Evolutionary conservation across 1,140 invertebrate species (phyloP).

Genomic region (Aphaenogaster ashmeadi): DNA sequence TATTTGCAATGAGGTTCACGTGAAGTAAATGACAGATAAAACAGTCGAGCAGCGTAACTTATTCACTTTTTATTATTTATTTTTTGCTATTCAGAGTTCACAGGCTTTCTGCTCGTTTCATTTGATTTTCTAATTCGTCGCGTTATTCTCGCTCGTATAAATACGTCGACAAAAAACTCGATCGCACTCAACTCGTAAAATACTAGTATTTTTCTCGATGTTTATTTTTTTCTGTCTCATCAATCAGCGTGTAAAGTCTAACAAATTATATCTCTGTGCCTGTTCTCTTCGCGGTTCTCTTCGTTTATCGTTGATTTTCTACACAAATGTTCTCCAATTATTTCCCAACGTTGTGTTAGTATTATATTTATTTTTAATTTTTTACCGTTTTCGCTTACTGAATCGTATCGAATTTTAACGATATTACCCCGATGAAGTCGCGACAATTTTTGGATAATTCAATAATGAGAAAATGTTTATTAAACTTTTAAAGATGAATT

Average conservation of each 20-base stretch:
- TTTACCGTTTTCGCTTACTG: neutral
- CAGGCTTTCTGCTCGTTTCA: neutral
- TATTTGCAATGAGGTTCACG: neutral
- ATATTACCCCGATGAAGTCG: neutral
- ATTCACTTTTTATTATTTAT: slow-evolving; percentile 18
- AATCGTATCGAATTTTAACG: neutral
- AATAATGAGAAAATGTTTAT: neutral
- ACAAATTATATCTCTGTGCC: slow-evolving; percentile 29
- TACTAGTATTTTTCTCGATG: slow-evolving; percentile 20
- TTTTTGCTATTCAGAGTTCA: neutral
- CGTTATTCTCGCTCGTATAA: slow-evolving; percentile 20
- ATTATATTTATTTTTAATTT: slow-evolving; percentile 1
- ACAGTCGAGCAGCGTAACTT: neutral
- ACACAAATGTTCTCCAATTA: slow-evolving; percentile 38
- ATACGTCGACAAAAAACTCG: neutral
- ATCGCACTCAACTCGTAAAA: neutral
- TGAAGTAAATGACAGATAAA: slow-evolving; percentile 7
- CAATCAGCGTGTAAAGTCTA: slow-evolving; percentile 28
- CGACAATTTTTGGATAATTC: neutral
- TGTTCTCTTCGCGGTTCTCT: slow-evolving; percentile 5
- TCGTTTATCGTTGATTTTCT: slow-evolving; percentile 26
- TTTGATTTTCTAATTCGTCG: slow-evolving; percentile 41
- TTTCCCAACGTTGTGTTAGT: neutral
- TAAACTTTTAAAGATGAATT: neutral
- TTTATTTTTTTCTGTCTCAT: slow-evolving; percentile 26